phyloP scores from a whole-genome alignment of 2,113 vertebrate species.

The Plectropomus leopardus region DNA sequence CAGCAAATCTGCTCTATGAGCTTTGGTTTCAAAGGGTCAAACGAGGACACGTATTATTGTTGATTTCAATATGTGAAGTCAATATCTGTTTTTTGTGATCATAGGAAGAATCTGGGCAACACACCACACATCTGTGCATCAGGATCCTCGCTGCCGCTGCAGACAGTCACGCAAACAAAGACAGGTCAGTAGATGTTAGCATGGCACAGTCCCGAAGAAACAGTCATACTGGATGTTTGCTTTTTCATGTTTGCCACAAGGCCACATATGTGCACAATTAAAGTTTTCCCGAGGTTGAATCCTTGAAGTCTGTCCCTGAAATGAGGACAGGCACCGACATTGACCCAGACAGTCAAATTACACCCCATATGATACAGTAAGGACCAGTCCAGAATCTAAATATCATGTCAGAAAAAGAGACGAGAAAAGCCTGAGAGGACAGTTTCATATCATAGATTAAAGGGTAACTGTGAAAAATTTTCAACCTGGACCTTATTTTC shows the following conservation, averaged over 20 bases:
- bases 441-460: constrained; percentile 13
- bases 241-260: constrained; percentile 35
- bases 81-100: constrained; percentile 5
- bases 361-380: constrained; percentile 31
- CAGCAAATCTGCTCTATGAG: too few relatives aligned
- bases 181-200: constrained; percentile 23
- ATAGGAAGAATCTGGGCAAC: background rate
- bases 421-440: background rate
- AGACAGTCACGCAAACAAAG: constrained; percentile 1
- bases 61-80: background rate
- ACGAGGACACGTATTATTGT: too few relatives aligned
- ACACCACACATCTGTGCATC: background rate
- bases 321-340: constrained; percentile 28
- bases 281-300: constrained; percentile 38
- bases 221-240: constrained; percentile 8
- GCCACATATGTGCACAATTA: constrained; percentile 46
- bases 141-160: background rate
- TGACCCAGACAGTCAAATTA: constrained; percentile 79
- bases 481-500: too few relatives aligned
- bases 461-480: too few relatives aligned
- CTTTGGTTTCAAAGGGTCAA: too few relatives aligned
- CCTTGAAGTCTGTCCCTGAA: constrained; percentile 37
- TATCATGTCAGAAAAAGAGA: constrained; percentile 22
- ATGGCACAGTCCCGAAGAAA: background rate
- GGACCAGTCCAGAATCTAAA: constrained; percentile 21